phyloP scores from a whole-genome alignment of 1,140 invertebrate species.

The Diachasmimorpha longicaudata region DNA sequence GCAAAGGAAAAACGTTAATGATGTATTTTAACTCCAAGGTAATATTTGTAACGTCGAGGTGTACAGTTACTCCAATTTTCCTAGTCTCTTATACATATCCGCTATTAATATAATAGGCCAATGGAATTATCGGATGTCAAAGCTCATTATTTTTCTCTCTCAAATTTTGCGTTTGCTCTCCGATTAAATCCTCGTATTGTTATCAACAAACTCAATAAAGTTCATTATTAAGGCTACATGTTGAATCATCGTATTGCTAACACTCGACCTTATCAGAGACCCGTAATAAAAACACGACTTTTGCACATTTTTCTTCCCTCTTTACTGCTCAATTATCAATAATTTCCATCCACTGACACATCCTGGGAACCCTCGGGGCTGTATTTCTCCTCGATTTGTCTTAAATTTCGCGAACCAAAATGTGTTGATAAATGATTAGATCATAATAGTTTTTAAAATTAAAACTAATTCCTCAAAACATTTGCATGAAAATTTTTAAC shows the following conservation, averaged over 20 bases:
- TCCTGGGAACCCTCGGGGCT: too few species aligned
- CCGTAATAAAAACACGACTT: not conserved
- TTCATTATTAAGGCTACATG: not conserved
- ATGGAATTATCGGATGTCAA: slow-evolving; percentile 26
- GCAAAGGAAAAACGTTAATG: not conserved
- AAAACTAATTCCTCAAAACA: too few species aligned
- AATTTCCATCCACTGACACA: not conserved
- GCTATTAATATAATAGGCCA: slow-evolving; percentile 42
- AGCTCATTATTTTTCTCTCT: slow-evolving; percentile 23
- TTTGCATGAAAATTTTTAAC: too few species aligned
- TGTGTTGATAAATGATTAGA: too few species aligned
- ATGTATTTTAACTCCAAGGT: slow-evolving; percentile 9
- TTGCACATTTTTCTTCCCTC: not conserved
- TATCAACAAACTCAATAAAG: not conserved
- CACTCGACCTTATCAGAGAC: not conserved
- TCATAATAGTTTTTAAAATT: too few species aligned
- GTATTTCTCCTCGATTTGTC: too few species aligned
- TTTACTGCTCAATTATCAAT: not conserved
- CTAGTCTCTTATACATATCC: slow-evolving; percentile 29
- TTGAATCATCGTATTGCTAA: not conserved
- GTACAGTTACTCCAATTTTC: not conserved
- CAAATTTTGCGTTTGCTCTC: slow-evolving; percentile 13
- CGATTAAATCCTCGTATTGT: slow-evolving; percentile 1
- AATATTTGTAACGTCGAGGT: not conserved
- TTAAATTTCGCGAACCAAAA: too few species aligned